Conservation (phyloP, 2,888 invertebrate species). For the Tolmerus cingulatus region DNA sequence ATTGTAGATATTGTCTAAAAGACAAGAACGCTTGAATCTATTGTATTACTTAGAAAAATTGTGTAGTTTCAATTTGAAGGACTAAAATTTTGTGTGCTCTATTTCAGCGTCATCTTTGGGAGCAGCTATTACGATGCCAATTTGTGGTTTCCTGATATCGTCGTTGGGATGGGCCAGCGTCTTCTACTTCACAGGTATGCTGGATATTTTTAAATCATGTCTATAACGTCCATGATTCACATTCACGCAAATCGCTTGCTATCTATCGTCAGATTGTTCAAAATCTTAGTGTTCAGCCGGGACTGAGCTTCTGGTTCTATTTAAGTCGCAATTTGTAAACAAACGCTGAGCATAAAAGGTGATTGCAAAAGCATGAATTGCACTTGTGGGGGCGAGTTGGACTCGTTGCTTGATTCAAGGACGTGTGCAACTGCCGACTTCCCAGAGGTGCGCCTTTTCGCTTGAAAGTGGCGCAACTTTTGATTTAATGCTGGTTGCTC, state of each 20-base stretch:
- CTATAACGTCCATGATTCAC: neutral
- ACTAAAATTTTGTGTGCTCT: neutral
- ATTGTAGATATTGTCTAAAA: neutral
- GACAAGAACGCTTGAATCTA: neutral
- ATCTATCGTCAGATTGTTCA: neutral
- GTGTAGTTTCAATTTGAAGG: neutral
- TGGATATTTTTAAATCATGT: neutral
- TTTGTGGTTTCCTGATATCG: conserved; percentile 83
- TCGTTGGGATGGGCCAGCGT: conserved; percentile 88
- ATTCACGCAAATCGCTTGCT: neutral
- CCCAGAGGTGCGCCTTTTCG: neutral
- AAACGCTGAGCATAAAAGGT: neutral
- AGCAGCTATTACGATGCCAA: conserved; percentile 88
- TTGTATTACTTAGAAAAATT: neutral
- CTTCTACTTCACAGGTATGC: conserved; percentile 82
- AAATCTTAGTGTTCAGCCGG: neutral
- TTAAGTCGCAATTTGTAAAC: neutral
- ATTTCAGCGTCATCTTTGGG: conserved; percentile 85
- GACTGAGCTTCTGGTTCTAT: neutral
- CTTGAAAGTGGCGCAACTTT: neutral
- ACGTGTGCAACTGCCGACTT: neutral
- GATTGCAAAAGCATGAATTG: neutral
- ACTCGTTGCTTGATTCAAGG: conserved; percentile 6
- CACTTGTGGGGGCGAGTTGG: neutral
- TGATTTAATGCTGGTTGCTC: conserved; percentile 13